phyloP scores from a whole-genome alignment of 2,888 invertebrate species.

The Lucinisca nassula region DNA sequence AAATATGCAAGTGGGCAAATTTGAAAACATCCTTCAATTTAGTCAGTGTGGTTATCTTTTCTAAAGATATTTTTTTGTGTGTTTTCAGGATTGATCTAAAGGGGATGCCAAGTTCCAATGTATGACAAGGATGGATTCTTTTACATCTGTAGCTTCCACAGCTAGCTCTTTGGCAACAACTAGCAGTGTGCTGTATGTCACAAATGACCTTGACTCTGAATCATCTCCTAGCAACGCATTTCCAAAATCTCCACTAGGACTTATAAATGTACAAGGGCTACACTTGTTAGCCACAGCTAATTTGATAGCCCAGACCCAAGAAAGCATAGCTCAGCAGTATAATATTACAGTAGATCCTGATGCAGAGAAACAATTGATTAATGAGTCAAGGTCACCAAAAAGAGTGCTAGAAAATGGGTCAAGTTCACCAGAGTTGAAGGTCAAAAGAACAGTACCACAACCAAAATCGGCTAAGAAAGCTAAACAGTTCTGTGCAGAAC shows the following conservation, averaged over 20 bases:
- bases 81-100: no score
- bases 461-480: background rate
- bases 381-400: conserved; percentile 41
- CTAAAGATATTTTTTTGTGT: no score
- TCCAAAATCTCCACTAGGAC: background rate
- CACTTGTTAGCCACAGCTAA: conserved; percentile 81
- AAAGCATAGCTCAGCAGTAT: conserved; percentile 77
- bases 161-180: background rate
- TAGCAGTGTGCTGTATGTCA: conserved; percentile 3
- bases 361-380: conserved; percentile 38
- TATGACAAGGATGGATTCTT: background rate
- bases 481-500: background rate
- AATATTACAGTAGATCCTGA: conserved; percentile 32
- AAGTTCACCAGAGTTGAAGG: background rate
- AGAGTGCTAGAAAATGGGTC: background rate
- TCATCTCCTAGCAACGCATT: background rate
- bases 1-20: no score
- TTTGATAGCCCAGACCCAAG: conserved; percentile 79
- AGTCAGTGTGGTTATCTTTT: no score
- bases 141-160: background rate
- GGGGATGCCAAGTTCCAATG: no score
- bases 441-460: background rate
- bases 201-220: conserved; percentile 7
- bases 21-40: no score
- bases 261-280: conserved; percentile 37